Base-by-base conservation (phyloP, 2,888 invertebrate species). In the Germaria angustata region DNA sequence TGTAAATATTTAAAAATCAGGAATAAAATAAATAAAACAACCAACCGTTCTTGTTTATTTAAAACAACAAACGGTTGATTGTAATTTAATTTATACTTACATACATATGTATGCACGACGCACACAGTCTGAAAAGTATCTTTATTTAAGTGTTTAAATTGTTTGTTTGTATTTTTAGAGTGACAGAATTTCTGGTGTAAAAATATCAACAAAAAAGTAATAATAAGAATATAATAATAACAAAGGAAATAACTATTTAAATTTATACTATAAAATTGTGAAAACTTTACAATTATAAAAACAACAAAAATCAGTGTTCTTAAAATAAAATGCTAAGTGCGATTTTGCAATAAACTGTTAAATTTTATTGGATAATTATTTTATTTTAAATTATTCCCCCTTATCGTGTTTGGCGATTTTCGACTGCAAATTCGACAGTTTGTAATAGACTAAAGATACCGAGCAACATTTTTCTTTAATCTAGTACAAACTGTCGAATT, bases 281-380 rank as follows among this genome's bases (percentile, higher is more conserved):
- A 59, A 61, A 34, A 13, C 51, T 51, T 7, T 59, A 17, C 11
- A 34, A 63, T n/a, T n/a, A 72, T 20, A 59, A 22, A 22, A 28
- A 13, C 65, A 41, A 6, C 22, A 46, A 17, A 61, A 76, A 59
- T 84, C 79, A 85, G 85, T 86, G 80, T 81, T 87, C 86, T 86
- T 86, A 85, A 85, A 87, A 84, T 86, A 85, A 84, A 87, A 85
- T 85, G 15, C 4, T 49, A 71, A 66, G 61, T 79, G 39, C 53
- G 66, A 73, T 79, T 72, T 72, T 63, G 79, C 51, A 78, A 73
- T 79, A 80, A 68, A 68, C 53, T 65, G 46, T 46, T 75, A 65
- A 82, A 76, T 28, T 36, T 24, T 1, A 66, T 55, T 73, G 8
- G 8, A 51, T 36, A 13, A 66, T 28, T 61, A 28, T 41, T 53